phyloP scores from a whole-genome alignment of 2,888 invertebrate genomes.

The Pandemis cinnamomeana region DNA sequence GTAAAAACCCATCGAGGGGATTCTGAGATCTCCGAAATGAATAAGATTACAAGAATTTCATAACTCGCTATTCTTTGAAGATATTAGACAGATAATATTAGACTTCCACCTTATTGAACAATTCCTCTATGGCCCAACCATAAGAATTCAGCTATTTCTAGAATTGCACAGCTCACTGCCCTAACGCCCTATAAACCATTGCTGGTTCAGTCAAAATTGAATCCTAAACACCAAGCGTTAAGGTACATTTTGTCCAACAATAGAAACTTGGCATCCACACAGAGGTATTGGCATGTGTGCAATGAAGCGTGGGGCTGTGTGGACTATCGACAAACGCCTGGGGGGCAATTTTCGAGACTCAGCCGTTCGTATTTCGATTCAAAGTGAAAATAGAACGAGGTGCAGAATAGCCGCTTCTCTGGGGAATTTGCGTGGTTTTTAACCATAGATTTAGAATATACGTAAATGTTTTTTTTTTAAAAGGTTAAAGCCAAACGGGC shows the following conservation, averaged over 20 bases:
- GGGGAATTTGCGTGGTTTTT: not conserved
- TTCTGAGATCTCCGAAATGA: too few relatives aligned
- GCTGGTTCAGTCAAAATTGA: not conserved
- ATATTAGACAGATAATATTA: too few relatives aligned
- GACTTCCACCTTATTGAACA: too few relatives aligned
- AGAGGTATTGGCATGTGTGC: not conserved
- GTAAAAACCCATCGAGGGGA: too few relatives aligned
- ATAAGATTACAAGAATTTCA: too few relatives aligned
- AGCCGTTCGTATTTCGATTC: not conserved
- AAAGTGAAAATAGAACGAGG: not conserved
- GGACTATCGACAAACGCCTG: not conserved
- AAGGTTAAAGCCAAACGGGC: too few relatives aligned
- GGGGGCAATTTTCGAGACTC: constrained; percentile 6
- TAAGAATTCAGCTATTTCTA: constrained; percentile 6
- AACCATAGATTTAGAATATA: not conserved
- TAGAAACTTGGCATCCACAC: not conserved
- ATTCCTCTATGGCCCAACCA: not conserved
- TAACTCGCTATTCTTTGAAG: too few relatives aligned
- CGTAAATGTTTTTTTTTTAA: too few relatives aligned
- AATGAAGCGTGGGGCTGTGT: not conserved
- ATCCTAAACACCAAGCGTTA: not conserved
- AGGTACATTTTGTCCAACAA: not conserved
- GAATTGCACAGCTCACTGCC: not conserved
- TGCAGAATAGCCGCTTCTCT: not conserved
- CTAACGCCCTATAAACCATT: not conserved